Evolutionary conservation across 2,113 vertebrate genomes (phyloP), one percentile per base, ranked within the genome.

Genomic region (Anthoscopus minutus): DNA sequence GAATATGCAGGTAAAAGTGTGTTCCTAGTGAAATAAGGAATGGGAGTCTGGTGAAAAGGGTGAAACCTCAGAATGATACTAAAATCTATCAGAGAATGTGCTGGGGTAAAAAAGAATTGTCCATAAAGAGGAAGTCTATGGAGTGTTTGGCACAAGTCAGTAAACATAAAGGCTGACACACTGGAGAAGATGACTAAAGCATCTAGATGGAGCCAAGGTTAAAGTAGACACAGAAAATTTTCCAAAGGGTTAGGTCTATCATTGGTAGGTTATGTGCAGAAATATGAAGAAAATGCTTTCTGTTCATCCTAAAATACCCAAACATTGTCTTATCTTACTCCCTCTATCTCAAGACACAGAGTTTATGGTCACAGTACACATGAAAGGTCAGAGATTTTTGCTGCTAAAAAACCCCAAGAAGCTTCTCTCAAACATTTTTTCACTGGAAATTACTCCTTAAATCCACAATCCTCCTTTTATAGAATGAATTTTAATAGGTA

Each of bases 191-290:
- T 35, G 56, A 78, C 20, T 33, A 60, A 87, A 70, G 9, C 44
- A 58, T 62, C 22, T 48, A 58, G 76, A 27, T 57, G 38, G 47
- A 90, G 40, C 62, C 69, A 90, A 70, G 64, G 85, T 67, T 92
- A 93, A 94, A 94, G 17, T 3, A 96, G 74, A 81, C 33, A 53
- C 13, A n/a, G 71, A 87, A 73, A 95, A 88, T 94, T 92, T 95
- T 70, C 57, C 91, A 31, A 73, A 88, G 38, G 12, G 4, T 89
- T 77, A 74, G n/a, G 51, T 48, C 48, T 84, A 89, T 82, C 81
- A 92, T 51, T 81, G 64, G 33, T 50, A 76, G 33, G 10, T 25
- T 37, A 47, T 23, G 17, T 72, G 58, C 84, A 83, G 28, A 56
- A 86, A 83, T 19, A 76, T 35, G 10, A 89, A 71, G 30, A 86